These are phyloP conservation scores for Phyllotreta cruciferae DNA, from an alignment of 2,888 invertebrate genomes.

Conservation along the genomic window DNA sequence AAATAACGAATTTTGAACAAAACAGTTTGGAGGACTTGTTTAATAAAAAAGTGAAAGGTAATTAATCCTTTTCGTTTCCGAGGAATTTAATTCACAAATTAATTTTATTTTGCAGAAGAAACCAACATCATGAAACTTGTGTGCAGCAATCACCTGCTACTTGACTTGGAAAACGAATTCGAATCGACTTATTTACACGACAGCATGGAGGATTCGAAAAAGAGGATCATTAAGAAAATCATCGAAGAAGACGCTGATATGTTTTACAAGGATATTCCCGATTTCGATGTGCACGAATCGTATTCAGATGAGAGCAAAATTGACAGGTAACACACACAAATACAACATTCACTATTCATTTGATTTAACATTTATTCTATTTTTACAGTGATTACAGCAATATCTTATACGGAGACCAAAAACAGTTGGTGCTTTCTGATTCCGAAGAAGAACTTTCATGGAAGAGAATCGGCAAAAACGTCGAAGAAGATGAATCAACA, in stretches of 20 bases:
- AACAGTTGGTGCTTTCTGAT: conserved; percentile 9
- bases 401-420: conserved; percentile 10
- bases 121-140: conserved; percentile 23
- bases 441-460: conserved; percentile 10
- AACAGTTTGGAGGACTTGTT: conserved; percentile 19
- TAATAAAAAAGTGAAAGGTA: conserved; percentile 6
- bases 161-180: conserved; percentile 22
- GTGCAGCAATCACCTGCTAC: conserved; percentile 16
- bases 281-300: conserved; percentile 26
- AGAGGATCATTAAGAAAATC: conserved; percentile 29
- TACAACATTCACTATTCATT: not conserved
- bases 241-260: conserved; percentile 32
- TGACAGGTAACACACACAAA: conserved; percentile 19
- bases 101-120: conserved; percentile 9
- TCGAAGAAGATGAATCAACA: conserved; percentile 16
- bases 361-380: not conserved
- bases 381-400: conserved; percentile 21
- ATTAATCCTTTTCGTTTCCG: not conserved
- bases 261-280: conserved; percentile 31
- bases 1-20: conserved; percentile 9
- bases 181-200: conserved; percentile 10
- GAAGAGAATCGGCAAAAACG: conserved; percentile 4
- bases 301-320: conserved; percentile 23
- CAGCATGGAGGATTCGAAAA: conserved; percentile 26
- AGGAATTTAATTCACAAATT: not conserved